phyloP scores from a whole-genome alignment of 2,113 vertebrate genomes.

The Dipodomys merriami region DNA sequence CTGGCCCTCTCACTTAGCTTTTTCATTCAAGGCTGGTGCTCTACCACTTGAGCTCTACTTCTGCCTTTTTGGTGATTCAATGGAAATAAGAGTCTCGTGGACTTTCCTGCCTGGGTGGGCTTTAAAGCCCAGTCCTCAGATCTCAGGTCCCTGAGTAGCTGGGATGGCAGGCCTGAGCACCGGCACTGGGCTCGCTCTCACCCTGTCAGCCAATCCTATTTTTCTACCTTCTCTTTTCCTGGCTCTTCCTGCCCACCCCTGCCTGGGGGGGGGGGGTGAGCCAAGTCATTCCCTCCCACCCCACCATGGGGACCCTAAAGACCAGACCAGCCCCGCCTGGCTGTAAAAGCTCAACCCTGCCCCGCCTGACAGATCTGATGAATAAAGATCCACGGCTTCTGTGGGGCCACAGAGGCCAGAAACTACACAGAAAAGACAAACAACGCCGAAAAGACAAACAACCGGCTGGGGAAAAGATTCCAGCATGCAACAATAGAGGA shows the following conservation, averaged over 20 bases:
- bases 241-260: neutral
- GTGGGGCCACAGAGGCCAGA: constrained; percentile 36
- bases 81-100: no score
- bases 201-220: neutral
- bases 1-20: no score
- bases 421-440: neutral
- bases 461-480: constrained; percentile 49
- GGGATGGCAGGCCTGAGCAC: no score
- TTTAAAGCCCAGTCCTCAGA: no score
- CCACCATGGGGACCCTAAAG: neutral
- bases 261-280: neutral
- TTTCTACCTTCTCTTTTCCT: neutral
- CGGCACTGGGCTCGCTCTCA: neutral
- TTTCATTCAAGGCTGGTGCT: no score
- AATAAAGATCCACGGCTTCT: constrained; percentile 55
- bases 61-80: no score
- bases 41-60: no score
- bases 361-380: constrained; percentile 27
- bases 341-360: no score
- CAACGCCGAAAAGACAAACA: constrained; percentile 57
- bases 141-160: no score
- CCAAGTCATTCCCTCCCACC: neutral
- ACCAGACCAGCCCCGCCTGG: neutral
- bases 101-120: no score
- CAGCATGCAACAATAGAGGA: neutral